Evolutionary conservation across 2,888 invertebrate species (phyloP).

Genomic region (Nomada flava): DNA sequence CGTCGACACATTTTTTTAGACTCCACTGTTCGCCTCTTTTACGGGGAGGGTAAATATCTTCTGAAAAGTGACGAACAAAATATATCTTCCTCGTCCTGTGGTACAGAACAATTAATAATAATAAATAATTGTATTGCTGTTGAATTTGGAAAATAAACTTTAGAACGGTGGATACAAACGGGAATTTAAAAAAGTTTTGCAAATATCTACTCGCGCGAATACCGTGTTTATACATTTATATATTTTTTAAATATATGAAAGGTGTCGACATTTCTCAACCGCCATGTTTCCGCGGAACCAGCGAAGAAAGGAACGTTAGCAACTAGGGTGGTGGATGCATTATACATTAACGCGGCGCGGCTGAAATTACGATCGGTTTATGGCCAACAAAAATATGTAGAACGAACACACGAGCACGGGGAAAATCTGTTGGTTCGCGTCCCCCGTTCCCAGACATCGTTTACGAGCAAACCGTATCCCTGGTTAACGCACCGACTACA

Average conservation of each 20-base stretch:
- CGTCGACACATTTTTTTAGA: constrained; percentile 22
- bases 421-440: constrained; percentile 60
- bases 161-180: too few species aligned
- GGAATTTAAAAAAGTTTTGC: too few species aligned
- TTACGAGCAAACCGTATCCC: constrained; percentile 72
- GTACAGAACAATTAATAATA: not conserved
- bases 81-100: not conserved
- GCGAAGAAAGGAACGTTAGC: constrained; percentile 9
- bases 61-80: constrained; percentile 15
- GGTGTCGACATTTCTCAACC: not conserved
- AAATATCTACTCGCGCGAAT: too few species aligned
- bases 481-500: constrained; percentile 73
- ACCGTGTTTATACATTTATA: not conserved
- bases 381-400: constrained; percentile 30
- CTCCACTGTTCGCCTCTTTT: not conserved
- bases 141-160: too few species aligned
- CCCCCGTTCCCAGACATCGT: constrained; percentile 76
- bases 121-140: not conserved
- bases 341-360: constrained; percentile 32
- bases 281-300: not conserved
- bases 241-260: not conserved
- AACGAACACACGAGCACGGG: constrained; percentile 15
- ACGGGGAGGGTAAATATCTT: not conserved
- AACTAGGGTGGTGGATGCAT: constrained; percentile 22
- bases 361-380: constrained; percentile 60